Evolutionary conservation across 2,888 invertebrate genomes (phyloP), one percentile per base, ranked within the genome.

Genomic region (Chymomyza amoena): DNA sequence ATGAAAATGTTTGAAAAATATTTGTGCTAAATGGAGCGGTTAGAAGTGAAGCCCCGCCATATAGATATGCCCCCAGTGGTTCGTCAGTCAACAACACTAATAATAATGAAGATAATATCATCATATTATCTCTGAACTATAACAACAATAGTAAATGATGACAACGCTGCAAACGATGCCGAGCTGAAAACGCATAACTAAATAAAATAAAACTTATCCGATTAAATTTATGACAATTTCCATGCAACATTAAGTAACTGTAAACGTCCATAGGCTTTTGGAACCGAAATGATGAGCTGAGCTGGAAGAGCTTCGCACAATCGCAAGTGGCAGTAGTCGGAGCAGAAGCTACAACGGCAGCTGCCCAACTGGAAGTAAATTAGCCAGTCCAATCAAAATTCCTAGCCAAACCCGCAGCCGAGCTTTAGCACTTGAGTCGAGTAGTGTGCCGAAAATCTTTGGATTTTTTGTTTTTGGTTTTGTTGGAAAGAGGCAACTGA

Each of bases 191-290:
- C 57, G 63, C 69, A 72, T 28, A 64, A 50, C 70, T 70, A 71
- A 81, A 87, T 76, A 64, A 77, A 83, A 85, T 71, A 76, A 68
- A 76, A 80, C 71, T 78, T 82, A 83, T 85, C 85, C 71, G 78
- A 78, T 87, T 85, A 75, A 87, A 80, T 87, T 82, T 74, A 86
- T 82, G 84, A 83, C 81, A 83, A 79, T 79, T 84, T 77, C 13
- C 68, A 76, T 69, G 76, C 68, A 65, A 64, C 68, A 76, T 71
- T 69, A 64, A 76, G 70, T 69, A 64, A 57, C 57, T 57, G 57
- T 57, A 25, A 25, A 28, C 57, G 54, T 7, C 18, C 9, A 10
- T 54, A 2, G 18, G 25, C n/a, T 13, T n/a, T n/a, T 56, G 56
- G 1, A 56, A 20, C 56, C 10, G 16, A 18, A 56, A 25, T 57